Evolutionary conservation across 1,140 invertebrate species (phyloP), one percentile per base, ranked within the genome.

Genomic region (Drosophila bocki): DNA sequence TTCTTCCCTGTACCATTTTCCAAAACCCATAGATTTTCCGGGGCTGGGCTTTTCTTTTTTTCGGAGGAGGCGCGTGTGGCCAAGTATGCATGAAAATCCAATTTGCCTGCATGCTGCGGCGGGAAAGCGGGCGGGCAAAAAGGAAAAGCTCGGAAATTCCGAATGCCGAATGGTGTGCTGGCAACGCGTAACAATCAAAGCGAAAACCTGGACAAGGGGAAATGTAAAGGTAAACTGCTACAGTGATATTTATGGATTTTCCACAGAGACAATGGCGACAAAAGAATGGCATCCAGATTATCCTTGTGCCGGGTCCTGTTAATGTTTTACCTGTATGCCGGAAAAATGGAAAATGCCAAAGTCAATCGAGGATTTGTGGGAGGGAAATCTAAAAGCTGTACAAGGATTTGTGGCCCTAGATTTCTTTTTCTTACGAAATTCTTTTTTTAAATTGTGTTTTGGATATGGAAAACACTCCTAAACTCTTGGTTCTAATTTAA

Each of bases 11-110:
- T 15, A 12, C 57, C 12, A 37, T 15, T 35, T 56, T 39, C n/a
- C 39, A 32, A 39, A 67, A 72, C 54, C 50, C 42, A 50, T 50
- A 45, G 45, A 41, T 61, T 67, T 45, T 47, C 33, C 47, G 39
- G 9, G 12, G 57, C 26, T 32, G 26, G 45, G 57, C 42, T 60
- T 82, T 77, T 45, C 41, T 3, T 22, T 37, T 39, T 54, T 22
- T 13, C 17, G 19, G 9, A 1, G 33, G 35, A 61, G 67, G 64
- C 80, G 85, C 80, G 80, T 88, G 85, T 84, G 84, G 80, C 84
- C 84, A 88, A 88, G 85, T 88, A 90, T 88, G 84, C 84, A 88
- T 88, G 80, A 88, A 88, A 88, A 88, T 88, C 84, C 84, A 90
- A 88, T 88, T 88, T 88, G 72, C 69, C 84, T 88, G 72, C 76